phyloP scores from a whole-genome alignment of 2,113 vertebrate genomes.

The Plecturocebus donacophilus region DNA sequence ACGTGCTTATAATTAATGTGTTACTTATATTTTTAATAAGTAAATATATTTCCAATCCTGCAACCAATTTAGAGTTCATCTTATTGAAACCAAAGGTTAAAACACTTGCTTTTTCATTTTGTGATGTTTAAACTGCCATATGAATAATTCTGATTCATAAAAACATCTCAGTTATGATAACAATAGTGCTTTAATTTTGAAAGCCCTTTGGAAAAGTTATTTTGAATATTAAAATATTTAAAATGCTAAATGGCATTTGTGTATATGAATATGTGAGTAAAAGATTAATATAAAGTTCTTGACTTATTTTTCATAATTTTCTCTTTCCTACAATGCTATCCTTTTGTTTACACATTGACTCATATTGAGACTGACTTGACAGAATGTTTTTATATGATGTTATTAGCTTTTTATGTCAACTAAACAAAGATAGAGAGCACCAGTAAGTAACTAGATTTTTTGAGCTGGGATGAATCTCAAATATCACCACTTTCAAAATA shows the following conservation, averaged over 20 bases:
- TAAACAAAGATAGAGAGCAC: not conserved
- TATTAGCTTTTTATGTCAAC: slow-evolving; percentile 45
- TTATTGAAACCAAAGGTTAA: not conserved
- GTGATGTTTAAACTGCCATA: not conserved
- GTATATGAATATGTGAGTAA: not conserved
- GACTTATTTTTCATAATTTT: not conserved
- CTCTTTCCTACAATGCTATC: not conserved
- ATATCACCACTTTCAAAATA: slow-evolving; percentile 62
- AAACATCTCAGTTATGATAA: not conserved
- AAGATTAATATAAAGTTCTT: not conserved
- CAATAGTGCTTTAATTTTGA: not conserved
- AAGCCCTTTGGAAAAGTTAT: not conserved
- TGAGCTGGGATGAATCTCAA: slow-evolving; percentile 51
- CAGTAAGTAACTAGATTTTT: slow-evolving; percentile 11
- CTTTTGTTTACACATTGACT: not conserved
- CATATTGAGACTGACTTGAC: not conserved
- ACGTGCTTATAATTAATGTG: not conserved
- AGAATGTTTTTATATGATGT: not conserved
- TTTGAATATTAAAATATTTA: not conserved
- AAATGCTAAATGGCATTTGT: not conserved
- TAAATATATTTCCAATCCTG: not conserved
- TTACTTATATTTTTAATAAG: not conserved
- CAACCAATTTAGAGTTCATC: not conserved
- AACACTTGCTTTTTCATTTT: not conserved
- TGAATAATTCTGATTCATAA: not conserved